These are phyloP conservation scores for Lepidurus arcticus DNA, from an alignment of 1,140 invertebrate species.

Conservation along the genomic window DNA sequence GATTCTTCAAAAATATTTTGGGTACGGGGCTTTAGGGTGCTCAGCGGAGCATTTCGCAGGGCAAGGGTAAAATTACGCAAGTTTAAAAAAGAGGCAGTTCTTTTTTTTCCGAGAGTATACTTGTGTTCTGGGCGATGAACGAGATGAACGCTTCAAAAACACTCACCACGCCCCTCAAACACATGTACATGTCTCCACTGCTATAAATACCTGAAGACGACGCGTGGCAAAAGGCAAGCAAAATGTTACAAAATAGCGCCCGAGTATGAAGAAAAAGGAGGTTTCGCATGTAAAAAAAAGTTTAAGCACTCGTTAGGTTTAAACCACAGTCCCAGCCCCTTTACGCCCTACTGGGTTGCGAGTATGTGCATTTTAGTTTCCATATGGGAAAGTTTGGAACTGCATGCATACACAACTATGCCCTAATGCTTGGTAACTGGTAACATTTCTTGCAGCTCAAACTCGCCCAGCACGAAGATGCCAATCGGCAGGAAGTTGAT, in stretches of 20 bases:
- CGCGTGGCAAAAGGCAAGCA: not conserved
- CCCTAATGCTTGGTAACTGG: too few relatives aligned
- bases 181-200: not conserved
- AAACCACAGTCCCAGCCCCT: not conserved
- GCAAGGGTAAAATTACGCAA: not conserved
- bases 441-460: not conserved
- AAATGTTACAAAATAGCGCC: not conserved
- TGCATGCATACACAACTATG: too few relatives aligned
- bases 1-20: not conserved
- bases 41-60: not conserved
- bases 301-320: not conserved
- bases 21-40: not conserved
- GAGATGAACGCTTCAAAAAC: constrained; percentile 14
- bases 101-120: not conserved
- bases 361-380: too few relatives aligned
- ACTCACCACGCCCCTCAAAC: not conserved
- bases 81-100: not conserved
- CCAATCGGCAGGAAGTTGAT: not conserved
- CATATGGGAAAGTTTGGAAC: too few relatives aligned
- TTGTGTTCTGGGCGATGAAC: not conserved
- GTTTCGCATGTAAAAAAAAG: not conserved
- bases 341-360: not conserved
- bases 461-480: not conserved
- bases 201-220: constrained; percentile 2
- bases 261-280: not conserved